These are phyloP conservation scores for Calyptommatus sinebrachiatus DNA, from an alignment of 2,113 vertebrate species.

Conservation along the genomic window DNA sequence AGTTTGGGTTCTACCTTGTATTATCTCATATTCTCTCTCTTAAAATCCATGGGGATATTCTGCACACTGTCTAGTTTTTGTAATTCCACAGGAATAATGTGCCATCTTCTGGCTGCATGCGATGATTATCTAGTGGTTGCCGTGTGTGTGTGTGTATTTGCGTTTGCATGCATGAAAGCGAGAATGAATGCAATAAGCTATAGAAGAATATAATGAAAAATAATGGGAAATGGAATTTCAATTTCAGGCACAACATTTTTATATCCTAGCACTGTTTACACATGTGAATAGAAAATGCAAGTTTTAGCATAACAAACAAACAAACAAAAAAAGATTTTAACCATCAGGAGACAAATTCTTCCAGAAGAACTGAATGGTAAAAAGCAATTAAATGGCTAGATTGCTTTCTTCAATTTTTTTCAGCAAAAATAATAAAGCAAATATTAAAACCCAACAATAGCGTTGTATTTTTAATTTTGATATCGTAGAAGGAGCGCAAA, in stretches of 20 bases:
- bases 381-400: conserved; percentile 25
- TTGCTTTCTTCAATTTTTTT: not conserved
- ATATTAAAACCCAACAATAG: not conserved
- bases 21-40: not conserved
- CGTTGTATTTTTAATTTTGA: not conserved
- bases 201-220: not conserved
- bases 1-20: not conserved
- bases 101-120: not conserved
- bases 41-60: not conserved
- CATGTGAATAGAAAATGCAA: not conserved
- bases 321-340: conserved; percentile 1
- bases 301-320: conserved; percentile 9
- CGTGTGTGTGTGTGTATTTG: not conserved
- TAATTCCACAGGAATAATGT: not conserved
- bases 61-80: not conserved
- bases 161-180: not conserved
- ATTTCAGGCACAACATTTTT: not conserved
- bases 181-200: not conserved
- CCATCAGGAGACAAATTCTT: conserved; percentile 1
- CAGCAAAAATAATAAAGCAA: not conserved
- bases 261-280: not conserved
- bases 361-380: conserved; percentile 8
- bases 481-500: not conserved
- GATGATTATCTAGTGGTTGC: not conserved
- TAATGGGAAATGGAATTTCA: not conserved